Conservation (phyloP, 2,888 invertebrate species). For the Agriopis leucophaearia region DNA sequence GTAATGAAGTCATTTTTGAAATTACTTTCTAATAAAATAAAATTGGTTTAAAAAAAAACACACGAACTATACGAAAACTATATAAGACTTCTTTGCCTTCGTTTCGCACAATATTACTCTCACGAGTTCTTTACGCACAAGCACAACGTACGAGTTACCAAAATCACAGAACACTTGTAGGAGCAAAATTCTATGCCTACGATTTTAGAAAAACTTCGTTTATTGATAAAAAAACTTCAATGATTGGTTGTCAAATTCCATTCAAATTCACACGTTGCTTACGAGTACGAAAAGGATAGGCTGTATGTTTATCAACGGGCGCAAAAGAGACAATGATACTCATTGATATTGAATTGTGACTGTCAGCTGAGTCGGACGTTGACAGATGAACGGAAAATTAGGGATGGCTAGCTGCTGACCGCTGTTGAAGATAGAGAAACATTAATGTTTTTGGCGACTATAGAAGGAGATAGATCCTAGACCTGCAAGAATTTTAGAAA, state of each 20-base stretch:
- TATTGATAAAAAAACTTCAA: background rate
- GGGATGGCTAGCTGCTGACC: too few species aligned
- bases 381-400: background rate
- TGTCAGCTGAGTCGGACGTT: background rate
- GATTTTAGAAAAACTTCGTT: background rate
- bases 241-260: slow-evolving; percentile 14
- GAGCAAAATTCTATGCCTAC: too few species aligned
- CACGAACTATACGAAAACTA: background rate
- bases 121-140: background rate
- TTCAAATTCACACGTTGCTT: slow-evolving; percentile 10
- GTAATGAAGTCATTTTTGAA: slow-evolving; percentile 72
- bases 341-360: background rate
- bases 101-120: too few species aligned
- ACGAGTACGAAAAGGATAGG: background rate
- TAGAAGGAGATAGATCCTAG: too few species aligned
- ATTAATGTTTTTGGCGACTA: too few species aligned
- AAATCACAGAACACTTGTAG: background rate
- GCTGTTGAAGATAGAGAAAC: too few species aligned
- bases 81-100: background rate
- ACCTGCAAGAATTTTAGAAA: background rate
- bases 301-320: background rate
- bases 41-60: background rate
- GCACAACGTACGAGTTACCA: slow-evolving; percentile 9
- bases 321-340: slow-evolving; percentile 2
- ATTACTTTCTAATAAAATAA: slow-evolving; percentile 30